A percentile compares a stretch with the other conserved stretches of the same genome.
phyloP scores from a whole-genome alignment of 2,888 invertebrate genomes.

The Andrena trimmerana region DNA sequence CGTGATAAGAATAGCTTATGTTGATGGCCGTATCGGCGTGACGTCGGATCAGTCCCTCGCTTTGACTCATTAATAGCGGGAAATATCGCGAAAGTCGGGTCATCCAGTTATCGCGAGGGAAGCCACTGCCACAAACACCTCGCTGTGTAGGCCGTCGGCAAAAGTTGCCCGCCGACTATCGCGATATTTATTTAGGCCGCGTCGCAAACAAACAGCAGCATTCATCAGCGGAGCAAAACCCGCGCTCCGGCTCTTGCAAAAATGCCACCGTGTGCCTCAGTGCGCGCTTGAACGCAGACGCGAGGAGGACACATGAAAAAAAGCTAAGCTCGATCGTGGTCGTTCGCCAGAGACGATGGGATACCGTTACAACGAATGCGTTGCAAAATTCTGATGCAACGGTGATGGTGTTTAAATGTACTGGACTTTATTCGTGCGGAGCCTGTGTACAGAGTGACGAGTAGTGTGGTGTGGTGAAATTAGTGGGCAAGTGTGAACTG shows the following conservation, averaged over 20 bases:
- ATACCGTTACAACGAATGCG: background rate
- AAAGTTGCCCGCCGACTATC: slow-evolving; percentile 26
- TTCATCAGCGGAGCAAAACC: background rate
- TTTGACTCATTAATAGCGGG: slow-evolving; percentile 14
- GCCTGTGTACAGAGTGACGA: background rate
- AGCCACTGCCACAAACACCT: slow-evolving; percentile 42
- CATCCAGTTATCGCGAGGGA: slow-evolving; percentile 72
- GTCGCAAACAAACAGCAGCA: slow-evolving; percentile 34
- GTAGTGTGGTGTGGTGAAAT: background rate
- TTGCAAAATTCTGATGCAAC: background rate
- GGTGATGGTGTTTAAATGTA: too few relatives aligned
- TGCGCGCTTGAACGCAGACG: slow-evolving; percentile 15
- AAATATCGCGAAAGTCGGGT: slow-evolving; percentile 59
- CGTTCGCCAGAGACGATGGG: background rate
- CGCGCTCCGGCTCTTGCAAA: background rate
- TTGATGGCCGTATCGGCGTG: background rate
- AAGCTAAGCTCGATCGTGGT: background rate
- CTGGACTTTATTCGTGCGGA: background rate
- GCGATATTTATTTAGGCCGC: slow-evolving; percentile 42
- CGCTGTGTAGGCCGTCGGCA: slow-evolving; percentile 14
- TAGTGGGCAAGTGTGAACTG: background rate
- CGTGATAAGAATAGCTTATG: slow-evolving; percentile 13
- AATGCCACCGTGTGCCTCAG: slow-evolving; percentile 11
- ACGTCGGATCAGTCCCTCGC: background rate
- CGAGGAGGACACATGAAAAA: background rate